phyloP scores from a whole-genome alignment of 23 tunicate genomes.

The Botrylloides violaceus region DNA sequence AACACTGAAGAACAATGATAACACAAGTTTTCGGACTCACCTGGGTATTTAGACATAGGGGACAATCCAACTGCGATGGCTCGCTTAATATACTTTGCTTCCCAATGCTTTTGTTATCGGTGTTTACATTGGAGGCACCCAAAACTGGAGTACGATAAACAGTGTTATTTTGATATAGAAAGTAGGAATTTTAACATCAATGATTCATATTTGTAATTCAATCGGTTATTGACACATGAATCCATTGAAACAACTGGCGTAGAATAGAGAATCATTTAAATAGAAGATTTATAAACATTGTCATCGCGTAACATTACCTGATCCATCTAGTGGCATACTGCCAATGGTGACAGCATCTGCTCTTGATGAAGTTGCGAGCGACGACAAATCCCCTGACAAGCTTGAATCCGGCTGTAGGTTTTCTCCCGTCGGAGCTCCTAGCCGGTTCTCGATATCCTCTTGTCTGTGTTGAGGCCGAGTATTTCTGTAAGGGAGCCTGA shows the following conservation, averaged over 20 bases:
- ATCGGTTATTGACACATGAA: no score
- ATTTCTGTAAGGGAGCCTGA: constrained; percentile 16
- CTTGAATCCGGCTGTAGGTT: background rate
- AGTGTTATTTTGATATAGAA: no score
- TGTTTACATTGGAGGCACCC: constrained; percentile 2
- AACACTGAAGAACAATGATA: no score
- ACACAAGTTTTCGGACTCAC: no score
- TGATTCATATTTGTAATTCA: no score
- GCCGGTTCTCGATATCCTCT: constrained; percentile 5
- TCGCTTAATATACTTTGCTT: constrained; percentile 7
- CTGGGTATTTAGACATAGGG: constrained; percentile 20
- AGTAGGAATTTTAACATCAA: no score
- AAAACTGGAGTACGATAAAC: background rate
- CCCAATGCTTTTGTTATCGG: constrained; percentile 10
- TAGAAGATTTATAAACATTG: no score
- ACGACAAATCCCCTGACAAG: constrained; percentile 18
- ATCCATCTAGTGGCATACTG: constrained; percentile 15
- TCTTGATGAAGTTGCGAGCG: constrained; percentile 12
- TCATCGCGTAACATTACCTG: no score
- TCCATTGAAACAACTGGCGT: no score
- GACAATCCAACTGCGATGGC: constrained; percentile 18
- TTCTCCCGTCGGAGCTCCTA: background rate
- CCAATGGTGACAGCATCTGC: constrained; percentile 25
- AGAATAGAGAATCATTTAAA: no score
- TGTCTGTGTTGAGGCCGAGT: background rate